A percentile compares a stretch with the other conserved stretches of the same genome.
These are phyloP conservation scores for Cephus cinctus DNA, from an alignment of 1,140 invertebrate species.

Conservation along the genomic window DNA sequence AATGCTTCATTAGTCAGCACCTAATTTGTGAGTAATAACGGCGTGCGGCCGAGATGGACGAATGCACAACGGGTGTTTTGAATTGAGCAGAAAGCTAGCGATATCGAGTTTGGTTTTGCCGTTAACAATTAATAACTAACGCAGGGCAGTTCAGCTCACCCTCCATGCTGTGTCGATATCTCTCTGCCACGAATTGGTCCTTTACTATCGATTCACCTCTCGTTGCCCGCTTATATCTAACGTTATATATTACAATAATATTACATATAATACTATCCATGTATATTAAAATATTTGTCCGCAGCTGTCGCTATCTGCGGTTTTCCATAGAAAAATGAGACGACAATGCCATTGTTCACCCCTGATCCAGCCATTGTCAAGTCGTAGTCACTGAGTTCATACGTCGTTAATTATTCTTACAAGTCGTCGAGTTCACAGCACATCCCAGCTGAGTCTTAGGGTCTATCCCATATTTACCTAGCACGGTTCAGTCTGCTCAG, in stretches of 20 bases:
- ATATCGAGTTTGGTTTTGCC: slow-evolving; percentile 36
- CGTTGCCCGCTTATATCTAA: slow-evolving; percentile 26
- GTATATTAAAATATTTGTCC: slow-evolving; percentile 54
- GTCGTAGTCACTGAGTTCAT: slow-evolving; percentile 5
- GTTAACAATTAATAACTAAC: slow-evolving; percentile 32
- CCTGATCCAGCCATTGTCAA: slow-evolving; percentile 13
- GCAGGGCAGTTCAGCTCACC: slow-evolving; percentile 17
- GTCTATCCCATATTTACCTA: slow-evolving; percentile 29
- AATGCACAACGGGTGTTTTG: slow-evolving; percentile 16
- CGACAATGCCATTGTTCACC: slow-evolving; percentile 18
- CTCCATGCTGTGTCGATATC: neutral
- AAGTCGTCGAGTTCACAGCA: slow-evolving; percentile 26
- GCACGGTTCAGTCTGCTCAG: slow-evolving; percentile 28
- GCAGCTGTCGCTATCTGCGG: slow-evolving; percentile 23
- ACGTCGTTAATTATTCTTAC: slow-evolving; percentile 33
- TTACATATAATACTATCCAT: slow-evolving; percentile 56
- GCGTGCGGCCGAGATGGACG: slow-evolving; percentile 1
- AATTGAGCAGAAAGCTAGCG: slow-evolving; percentile 36
- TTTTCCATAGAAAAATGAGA: slow-evolving; percentile 42
- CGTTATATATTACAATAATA: slow-evolving; percentile 56
- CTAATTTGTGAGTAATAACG: slow-evolving; percentile 6
- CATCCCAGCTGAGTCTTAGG: slow-evolving; percentile 12
- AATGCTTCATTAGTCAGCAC: slow-evolving; percentile 8
- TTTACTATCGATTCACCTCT: slow-evolving; percentile 20
- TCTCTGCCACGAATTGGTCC: slow-evolving; percentile 29